Evolutionary conservation across 2,113 vertebrate species (phyloP).

Genomic region (Panthera leo): DNA sequence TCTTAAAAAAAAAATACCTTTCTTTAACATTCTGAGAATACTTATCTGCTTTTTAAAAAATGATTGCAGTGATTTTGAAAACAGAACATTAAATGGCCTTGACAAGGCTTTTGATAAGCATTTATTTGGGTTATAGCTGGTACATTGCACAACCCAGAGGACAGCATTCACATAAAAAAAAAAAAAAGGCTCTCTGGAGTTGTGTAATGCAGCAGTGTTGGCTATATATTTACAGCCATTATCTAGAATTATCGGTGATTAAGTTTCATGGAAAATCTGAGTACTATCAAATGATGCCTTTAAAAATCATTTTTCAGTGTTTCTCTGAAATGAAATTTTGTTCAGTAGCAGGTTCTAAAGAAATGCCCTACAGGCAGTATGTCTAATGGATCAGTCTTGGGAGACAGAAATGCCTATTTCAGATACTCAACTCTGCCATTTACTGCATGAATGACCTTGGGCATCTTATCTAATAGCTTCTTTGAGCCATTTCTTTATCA

Average conservation of each 20-base stretch:
- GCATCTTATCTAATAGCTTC: not conserved
- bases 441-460: slow-evolving; percentile 9
- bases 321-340: slow-evolving; percentile 33
- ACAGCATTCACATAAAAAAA: not conserved
- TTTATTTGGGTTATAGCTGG: not conserved
- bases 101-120: not conserved
- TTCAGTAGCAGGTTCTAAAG: slow-evolving; percentile 21
- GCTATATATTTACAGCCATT: not conserved
- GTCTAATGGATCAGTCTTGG: slow-evolving; percentile 9
- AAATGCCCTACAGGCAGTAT: not conserved
- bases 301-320: slow-evolving; percentile 15
- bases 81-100: not conserved
- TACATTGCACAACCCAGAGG: not conserved
- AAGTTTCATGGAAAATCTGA: slow-evolving; percentile 6
- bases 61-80: not conserved
- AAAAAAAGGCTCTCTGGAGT: not conserved
- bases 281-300: not conserved
- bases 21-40: not conserved
- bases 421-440: not conserved
- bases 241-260: not conserved
- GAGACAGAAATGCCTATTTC: not conserved
- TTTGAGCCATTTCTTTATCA: slow-evolving; percentile 6
- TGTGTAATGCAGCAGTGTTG: not conserved
- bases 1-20: not conserved
- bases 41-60: slow-evolving; percentile 26